Conservation (phyloP, 2,888 invertebrate species). For the Pollenia labialis region DNA sequence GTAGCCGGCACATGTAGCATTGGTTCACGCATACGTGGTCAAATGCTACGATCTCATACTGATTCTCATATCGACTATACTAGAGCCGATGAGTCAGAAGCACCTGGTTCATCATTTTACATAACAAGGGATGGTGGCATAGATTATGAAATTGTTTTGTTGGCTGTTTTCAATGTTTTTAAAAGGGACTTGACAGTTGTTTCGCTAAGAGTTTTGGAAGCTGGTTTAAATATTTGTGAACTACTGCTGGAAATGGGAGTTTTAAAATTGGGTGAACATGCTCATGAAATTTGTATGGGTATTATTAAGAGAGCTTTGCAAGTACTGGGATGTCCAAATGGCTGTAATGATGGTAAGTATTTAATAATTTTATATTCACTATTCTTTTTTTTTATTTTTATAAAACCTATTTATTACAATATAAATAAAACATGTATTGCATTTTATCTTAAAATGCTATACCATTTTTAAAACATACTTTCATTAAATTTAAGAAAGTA, state of each 20-base stretch:
- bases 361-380: not conserved
- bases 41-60: conserved; percentile 93
- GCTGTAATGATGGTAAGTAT: conserved; percentile 90
- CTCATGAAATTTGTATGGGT: conserved; percentile 84
- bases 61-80: conserved; percentile 96
- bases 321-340: conserved; percentile 97
- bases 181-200: conserved; percentile 93
- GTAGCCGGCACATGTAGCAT: conserved; percentile 78
- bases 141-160: conserved; percentile 92
- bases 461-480: too few relatives aligned
- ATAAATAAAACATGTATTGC: too few relatives aligned
- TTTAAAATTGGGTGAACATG: conserved; percentile 86
- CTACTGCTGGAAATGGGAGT: conserved; percentile 95
- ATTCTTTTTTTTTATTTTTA: too few relatives aligned
- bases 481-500: too few relatives aligned
- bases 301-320: conserved; percentile 86
- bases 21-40: conserved; percentile 84
- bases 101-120: conserved; percentile 94
- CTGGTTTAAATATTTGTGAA: conserved; percentile 95
- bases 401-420: too few relatives aligned
- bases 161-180: conserved; percentile 94
- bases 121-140: conserved; percentile 98
- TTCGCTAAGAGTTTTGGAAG: conserved; percentile 95
- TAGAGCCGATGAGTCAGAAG: conserved; percentile 93
- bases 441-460: too few relatives aligned